Conservation (phyloP, 2,113 vertebrate species). For the Rhabdornis inornatus region DNA sequence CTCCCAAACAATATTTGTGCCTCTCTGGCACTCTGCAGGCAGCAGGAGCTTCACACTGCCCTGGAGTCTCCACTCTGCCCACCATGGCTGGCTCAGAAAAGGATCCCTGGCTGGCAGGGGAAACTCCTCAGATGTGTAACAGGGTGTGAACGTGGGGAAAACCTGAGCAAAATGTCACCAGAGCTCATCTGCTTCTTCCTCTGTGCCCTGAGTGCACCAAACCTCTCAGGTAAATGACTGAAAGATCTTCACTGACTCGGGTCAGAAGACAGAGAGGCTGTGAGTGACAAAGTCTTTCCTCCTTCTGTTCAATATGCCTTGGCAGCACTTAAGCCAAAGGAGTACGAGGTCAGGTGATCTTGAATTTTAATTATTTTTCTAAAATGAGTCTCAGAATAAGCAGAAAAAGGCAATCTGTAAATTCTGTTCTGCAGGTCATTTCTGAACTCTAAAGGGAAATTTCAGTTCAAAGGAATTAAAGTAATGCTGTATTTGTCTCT, state of each 20-base stretch:
- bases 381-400: neutral
- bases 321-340: neutral
- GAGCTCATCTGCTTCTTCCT: neutral
- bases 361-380: neutral
- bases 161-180: neutral
- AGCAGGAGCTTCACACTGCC: neutral
- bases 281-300: neutral
- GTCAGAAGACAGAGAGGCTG: neutral
- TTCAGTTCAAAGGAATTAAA: neutral
- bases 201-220: neutral
- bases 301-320: neutral
- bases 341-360: neutral
- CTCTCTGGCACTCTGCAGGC: neutral
- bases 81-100: neutral
- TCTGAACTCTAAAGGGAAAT: neutral
- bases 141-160: neutral
- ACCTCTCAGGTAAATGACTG: slow-evolving; percentile 32
- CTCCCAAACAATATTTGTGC: neutral
- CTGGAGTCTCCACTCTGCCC: accelerated
- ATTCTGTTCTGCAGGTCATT: neutral
- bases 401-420: neutral
- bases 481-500: neutral
- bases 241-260: neutral
- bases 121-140: neutral
- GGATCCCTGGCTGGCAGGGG: neutral